Evolutionary conservation across 2,797 vertebrate species (phyloP), one percentile per base, ranked within the genome.

Genomic region (Anguilla pacifica): DNA sequence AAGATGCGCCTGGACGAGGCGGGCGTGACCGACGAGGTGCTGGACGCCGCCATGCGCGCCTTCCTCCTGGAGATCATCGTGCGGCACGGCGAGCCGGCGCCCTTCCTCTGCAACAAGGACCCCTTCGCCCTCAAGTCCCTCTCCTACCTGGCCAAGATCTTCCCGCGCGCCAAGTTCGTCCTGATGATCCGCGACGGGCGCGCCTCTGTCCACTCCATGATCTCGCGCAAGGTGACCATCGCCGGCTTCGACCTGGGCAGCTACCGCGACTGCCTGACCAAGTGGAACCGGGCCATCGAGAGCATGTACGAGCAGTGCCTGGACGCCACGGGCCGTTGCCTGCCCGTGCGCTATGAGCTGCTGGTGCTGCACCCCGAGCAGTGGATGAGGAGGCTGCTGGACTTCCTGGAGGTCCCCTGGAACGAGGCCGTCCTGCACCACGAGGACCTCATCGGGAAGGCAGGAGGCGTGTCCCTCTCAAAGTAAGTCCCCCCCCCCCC

Each of bases 261-360:
- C 95, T 99, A 99, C 90, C 94, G 98, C 90, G 98, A 99, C 95
- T 99, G 99, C 92, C 94, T 99, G 93, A 98, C 96, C 93, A 99
- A 99, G 94, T 99, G 99, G 98, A 99, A 99, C 89, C 97, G 98
- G 61, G 99, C 99, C 22, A 98, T 99, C 90, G 99, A 99, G 91
- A 99, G 97, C 22, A 99, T 99, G 98, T 99, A 99, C 92, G 97
- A 97, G 89, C 98, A 99, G 95, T 99, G 98, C 92, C 92, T 98
- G 95, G 98, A 98, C 88, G 98, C 97, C 2, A 95, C 97, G 0
- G 95, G 97, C 86, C 97, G 97, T 87, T 99, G 98, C 88, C 96
- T 99, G 92, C 94, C 98, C 35, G 94, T 99, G 89, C 97, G 98
- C 91, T 99, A 99, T 0, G 98, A 99, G 88, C 98, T 99, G 87